These are phyloP conservation scores for Antitype chi DNA, from an alignment of 2,888 invertebrate species.

Conservation along the genomic window DNA sequence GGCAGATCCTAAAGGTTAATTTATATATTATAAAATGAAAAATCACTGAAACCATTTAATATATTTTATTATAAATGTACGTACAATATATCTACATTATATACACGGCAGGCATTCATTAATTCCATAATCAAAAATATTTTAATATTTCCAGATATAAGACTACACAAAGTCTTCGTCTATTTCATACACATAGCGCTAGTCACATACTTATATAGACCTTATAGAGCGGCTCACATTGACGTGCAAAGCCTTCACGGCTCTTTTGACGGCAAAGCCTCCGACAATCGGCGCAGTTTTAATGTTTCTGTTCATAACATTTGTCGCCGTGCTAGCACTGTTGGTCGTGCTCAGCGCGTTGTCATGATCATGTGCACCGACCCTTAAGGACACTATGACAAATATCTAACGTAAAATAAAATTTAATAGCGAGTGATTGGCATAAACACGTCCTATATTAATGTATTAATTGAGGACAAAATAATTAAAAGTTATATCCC, in stretches of 20 bases:
- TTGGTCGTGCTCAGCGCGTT: background rate
- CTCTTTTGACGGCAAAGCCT: background rate
- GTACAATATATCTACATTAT: slow-evolving; percentile 87
- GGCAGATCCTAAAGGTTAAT: background rate
- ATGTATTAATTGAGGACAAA: slow-evolving; percentile 62
- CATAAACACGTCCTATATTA: slow-evolving; percentile 69
- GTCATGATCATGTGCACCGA: slow-evolving; percentile 3
- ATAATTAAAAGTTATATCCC: slow-evolving; percentile 64
- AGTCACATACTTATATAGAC: slow-evolving; percentile 57
- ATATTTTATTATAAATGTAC: slow-evolving; percentile 82
- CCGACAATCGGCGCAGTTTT: background rate
- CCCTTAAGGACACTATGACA: slow-evolving; percentile 58
- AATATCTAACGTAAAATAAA: slow-evolving; percentile 68
- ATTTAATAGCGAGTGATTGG: slow-evolving; percentile 70
- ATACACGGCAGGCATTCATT: slow-evolving; percentile 79
- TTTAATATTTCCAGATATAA: slow-evolving; percentile 67
- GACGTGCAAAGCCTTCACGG: background rate
- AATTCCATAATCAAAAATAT: slow-evolving; percentile 66
- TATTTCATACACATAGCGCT: slow-evolving; percentile 51
- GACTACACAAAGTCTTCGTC: slow-evolving; percentile 78
- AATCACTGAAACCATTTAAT: slow-evolving; percentile 80
- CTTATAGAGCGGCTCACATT: slow-evolving; percentile 36
- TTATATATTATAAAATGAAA: slow-evolving; percentile 51
- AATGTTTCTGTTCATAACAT: background rate
- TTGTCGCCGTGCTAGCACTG: background rate